Base-by-base conservation (phyloP, 2,113 vertebrate genomes). In the Hiodon tergisus region DNA sequence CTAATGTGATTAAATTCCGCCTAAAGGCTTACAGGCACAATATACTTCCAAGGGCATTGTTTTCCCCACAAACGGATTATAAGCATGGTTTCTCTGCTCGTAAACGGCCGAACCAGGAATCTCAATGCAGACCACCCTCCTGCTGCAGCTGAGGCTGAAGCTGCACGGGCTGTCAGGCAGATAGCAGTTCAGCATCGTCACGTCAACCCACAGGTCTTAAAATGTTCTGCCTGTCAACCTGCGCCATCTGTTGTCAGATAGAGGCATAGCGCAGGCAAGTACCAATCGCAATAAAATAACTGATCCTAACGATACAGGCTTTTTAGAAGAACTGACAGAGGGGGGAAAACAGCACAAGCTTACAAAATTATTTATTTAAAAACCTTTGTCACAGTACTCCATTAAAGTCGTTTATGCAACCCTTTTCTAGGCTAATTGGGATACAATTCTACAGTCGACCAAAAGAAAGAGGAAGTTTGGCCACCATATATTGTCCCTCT, bases 1-100 rank as follows among this genome's bases (percentile, higher is more conserved):
- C 46, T 75, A 75, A 75, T 67, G 48, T 57, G 73, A 75, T 75
- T 75, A 75, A 59, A 52, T 67, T 75, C 65, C 31, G 65, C 66
- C 73, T 68, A 68, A 75, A 53, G 73, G 46, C 63, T 68, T 75
- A 17, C 63, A 58, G 54, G 53, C 17, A 75, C 54, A 75, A 75
- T 75, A 31, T 67, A 67, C 48, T 75, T 75, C 47, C 65, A 68
- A 54, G 51, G 51, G 54, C 65, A 75, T 68, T 75, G 54, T 67
- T 53, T 68, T 75, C 47, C 48, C 31, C 65, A 59, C 73, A 75
- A 68, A 75, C 59, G 63, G 73, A 75, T 68, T 68, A 75, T 58
- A 61, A 74, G 52, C 16, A 60, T 52, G 47, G 54, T 67, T 46
- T 67, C 65, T 54, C 31, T 16, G 47, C n/a, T 9, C 46, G 16